Percentiles rank a stretch among this genome's conserved stretches.
These are phyloP conservation scores for Hipposideros larvatus DNA, from an alignment of 2,797 vertebrate species.

Conservation along the genomic window DNA sequence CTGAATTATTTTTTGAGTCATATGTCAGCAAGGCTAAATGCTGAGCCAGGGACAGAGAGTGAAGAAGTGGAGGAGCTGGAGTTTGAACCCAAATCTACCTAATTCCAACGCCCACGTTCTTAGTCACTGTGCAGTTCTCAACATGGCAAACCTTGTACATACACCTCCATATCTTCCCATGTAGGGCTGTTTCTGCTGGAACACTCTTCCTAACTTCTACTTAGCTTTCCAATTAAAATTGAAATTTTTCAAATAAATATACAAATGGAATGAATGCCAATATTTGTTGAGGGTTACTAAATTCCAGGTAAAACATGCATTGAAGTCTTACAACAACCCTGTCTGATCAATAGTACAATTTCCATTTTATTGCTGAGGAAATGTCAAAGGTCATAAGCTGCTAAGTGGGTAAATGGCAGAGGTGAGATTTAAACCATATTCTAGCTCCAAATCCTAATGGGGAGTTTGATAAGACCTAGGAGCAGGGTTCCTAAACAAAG, in stretches of 20 bases:
- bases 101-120: background rate
- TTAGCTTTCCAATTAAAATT: background rate
- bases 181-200: background rate
- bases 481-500: background rate
- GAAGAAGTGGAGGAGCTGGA: background rate
- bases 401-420: background rate
- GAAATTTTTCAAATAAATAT: background rate
- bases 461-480: background rate
- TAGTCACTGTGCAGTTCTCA: background rate
- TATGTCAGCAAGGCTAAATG: background rate
- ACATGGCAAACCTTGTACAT: background rate
- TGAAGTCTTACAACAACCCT: background rate
- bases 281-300: background rate
- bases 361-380: conserved; percentile 19
- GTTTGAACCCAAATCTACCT: background rate
- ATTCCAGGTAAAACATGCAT: background rate
- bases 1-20: background rate
- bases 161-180: background rate
- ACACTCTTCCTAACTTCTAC: background rate
- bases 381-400: background rate
- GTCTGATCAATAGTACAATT: background rate
- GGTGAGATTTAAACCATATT: background rate
- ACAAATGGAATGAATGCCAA: background rate
- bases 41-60: background rate
- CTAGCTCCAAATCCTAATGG: background rate